Evolutionary conservation across 2,797 vertebrate genomes (phyloP).

Genomic region (Dendrocincla fuliginosa): DNA sequence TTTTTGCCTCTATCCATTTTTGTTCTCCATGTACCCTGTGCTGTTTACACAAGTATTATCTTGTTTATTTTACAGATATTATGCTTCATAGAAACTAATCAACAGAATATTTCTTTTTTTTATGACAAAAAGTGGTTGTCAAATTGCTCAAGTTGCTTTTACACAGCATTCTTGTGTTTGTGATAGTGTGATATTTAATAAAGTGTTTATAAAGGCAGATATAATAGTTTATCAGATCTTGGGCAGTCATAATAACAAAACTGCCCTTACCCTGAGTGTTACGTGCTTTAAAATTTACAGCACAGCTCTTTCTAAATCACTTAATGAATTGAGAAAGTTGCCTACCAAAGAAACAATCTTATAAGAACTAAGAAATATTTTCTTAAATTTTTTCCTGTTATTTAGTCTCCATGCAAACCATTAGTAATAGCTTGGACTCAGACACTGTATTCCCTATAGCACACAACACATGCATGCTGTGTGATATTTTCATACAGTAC

Average conservation of each 20-base stretch:
- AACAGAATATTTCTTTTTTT: conserved; percentile 69
- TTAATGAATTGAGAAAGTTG: conserved; percentile 7
- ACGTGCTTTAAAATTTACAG: conserved; percentile 47
- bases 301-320: conserved; percentile 18
- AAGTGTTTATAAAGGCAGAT: conserved; percentile 72
- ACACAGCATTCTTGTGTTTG: conserved; percentile 60
- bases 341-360: conserved; percentile 38
- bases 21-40: conserved; percentile 27
- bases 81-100: conserved; percentile 67
- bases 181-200: conserved; percentile 69
- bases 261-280: conserved; percentile 22
- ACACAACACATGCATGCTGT: rapidly evolving
- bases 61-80: conserved; percentile 73
- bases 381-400: conserved; percentile 40
- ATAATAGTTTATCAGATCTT: conserved; percentile 68
- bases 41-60: conserved; percentile 70
- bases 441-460: neutral
- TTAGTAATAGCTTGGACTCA: neutral
- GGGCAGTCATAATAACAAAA: conserved; percentile 59
- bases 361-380: conserved; percentile 7
- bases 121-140: conserved; percentile 62
- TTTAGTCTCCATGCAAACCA: conserved; percentile 5
- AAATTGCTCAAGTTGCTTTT: conserved; percentile 55
- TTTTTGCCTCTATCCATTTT: conserved; percentile 40
- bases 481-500: neutral